Conservation (phyloP, 2,888 invertebrate species). For the Ophonus ardosiacus region DNA sequence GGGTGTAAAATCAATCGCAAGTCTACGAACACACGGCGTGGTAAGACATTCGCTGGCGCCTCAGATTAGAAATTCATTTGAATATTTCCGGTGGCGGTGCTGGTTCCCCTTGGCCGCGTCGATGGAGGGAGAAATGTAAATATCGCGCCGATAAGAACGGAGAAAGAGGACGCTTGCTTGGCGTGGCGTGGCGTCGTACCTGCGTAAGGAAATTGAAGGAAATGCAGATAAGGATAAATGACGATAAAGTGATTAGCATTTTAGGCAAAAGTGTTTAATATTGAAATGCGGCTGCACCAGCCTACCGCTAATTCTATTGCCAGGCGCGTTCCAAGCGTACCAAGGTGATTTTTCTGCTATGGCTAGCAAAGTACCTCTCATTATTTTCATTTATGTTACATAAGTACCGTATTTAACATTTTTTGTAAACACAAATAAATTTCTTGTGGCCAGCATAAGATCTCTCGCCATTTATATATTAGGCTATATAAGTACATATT, state of each 20-base stretch:
- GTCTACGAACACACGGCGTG: neutral
- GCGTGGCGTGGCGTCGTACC: conserved; percentile 65
- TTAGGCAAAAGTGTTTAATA: conserved; percentile 63
- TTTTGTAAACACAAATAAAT: too few relatives aligned
- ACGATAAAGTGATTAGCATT: conserved; percentile 71
- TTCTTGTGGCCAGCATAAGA: too few relatives aligned
- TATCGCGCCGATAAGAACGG: conserved; percentile 67
- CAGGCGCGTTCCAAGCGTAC: conserved; percentile 61
- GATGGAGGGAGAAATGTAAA: conserved; percentile 69
- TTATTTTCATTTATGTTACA: too few relatives aligned
- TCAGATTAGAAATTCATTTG: conserved; percentile 77
- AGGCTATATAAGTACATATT: too few relatives aligned
- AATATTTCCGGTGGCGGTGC: conserved; percentile 74
- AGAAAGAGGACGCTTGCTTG: conserved; percentile 67
- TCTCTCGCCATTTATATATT: too few relatives aligned
- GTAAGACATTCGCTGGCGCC: conserved; percentile 66
- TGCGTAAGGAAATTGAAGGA: conserved; percentile 71
- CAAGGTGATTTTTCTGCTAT: too few relatives aligned
- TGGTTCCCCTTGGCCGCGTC: conserved; percentile 53
- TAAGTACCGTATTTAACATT: too few relatives aligned
- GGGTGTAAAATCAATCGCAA: neutral
- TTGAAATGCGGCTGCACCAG: conserved; percentile 68
- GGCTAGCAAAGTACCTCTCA: too few relatives aligned
- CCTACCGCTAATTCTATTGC: conserved; percentile 71
- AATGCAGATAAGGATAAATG: conserved; percentile 72